A percentile compares a stretch with the other conserved stretches of the same genome.
Conservation (phyloP, 2,888 invertebrate species). For the Oligia latruncula region DNA sequence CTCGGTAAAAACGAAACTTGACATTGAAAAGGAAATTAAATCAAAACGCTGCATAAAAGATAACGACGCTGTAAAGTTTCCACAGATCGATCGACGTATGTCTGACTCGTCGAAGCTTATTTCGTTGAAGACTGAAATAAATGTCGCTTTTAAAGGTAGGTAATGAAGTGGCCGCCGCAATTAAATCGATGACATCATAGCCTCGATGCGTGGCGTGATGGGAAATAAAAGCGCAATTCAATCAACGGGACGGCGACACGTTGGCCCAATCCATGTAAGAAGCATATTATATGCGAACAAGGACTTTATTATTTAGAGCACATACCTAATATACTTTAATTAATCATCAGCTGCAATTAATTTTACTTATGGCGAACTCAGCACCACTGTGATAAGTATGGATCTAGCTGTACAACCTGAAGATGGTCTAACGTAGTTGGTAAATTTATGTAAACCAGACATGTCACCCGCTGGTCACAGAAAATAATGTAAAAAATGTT, state of each 20-base stretch:
- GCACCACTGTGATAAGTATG: not conserved
- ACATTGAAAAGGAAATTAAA: conserved; percentile 77
- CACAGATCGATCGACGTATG: conserved; percentile 76
- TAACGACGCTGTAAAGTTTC: conserved; percentile 79
- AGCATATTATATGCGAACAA: conserved; percentile 47
- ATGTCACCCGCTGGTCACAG: not conserved
- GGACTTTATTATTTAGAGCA: conserved; percentile 51
- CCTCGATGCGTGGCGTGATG: conserved; percentile 79
- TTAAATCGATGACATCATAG: conserved; percentile 88
- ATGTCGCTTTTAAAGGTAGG: conserved; percentile 80
- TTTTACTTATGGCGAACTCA: not conserved
- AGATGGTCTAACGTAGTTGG: not conserved
- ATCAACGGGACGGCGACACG: conserved; percentile 77
- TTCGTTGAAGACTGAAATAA: conserved; percentile 76
- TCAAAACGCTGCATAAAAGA: conserved; percentile 75
- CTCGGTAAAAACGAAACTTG: conserved; percentile 74
- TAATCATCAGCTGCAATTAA: not conserved
- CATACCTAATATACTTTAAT: conserved; percentile 17
- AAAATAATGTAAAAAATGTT: not conserved
- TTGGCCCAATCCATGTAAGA: conserved; percentile 57
- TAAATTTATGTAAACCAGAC: not conserved
- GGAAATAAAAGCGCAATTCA: conserved; percentile 86
- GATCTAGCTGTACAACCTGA: not conserved
- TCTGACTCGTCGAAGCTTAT: conserved; percentile 69
- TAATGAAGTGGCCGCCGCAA: conserved; percentile 85